These are phyloP conservation scores for Poicephalus gulielmi DNA, from an alignment of 2,113 vertebrate species.

Conservation along the genomic window DNA sequence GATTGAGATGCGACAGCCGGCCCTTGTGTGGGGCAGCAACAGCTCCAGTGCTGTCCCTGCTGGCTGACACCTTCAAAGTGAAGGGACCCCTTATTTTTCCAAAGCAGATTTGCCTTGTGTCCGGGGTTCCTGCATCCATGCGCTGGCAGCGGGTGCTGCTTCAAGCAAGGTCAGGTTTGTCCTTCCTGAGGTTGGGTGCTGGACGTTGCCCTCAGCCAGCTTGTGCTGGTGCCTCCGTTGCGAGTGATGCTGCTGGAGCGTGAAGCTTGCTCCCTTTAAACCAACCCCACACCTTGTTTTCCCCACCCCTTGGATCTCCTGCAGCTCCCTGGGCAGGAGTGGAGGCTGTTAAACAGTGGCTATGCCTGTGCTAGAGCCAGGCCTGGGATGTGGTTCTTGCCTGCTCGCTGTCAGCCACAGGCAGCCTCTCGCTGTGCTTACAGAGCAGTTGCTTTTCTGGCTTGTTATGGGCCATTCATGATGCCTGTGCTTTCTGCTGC, in stretches of 20 bases:
- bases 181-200: background rate
- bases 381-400: background rate
- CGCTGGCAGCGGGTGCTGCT: background rate
- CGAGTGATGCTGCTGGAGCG: accelerated
- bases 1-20: accelerated
- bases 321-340: background rate
- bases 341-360: accelerated
- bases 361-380: background rate
- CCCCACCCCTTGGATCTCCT: background rate
- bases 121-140: accelerated
- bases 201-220: background rate
- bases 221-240: accelerated
- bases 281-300: background rate
- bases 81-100: background rate
- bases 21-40: background rate
- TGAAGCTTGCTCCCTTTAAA: background rate
- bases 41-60: accelerated
- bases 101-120: background rate
- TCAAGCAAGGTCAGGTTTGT: background rate
- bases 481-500: background rate
- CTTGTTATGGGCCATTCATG: background rate
- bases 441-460: background rate
- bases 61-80: too few species aligned
- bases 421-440: background rate
- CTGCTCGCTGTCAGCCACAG: background rate